Percentiles rank a stretch among this genome's conserved stretches.
Conservation (phyloP, 2,113 vertebrate genomes). For the Chionomys nivalis region DNA sequence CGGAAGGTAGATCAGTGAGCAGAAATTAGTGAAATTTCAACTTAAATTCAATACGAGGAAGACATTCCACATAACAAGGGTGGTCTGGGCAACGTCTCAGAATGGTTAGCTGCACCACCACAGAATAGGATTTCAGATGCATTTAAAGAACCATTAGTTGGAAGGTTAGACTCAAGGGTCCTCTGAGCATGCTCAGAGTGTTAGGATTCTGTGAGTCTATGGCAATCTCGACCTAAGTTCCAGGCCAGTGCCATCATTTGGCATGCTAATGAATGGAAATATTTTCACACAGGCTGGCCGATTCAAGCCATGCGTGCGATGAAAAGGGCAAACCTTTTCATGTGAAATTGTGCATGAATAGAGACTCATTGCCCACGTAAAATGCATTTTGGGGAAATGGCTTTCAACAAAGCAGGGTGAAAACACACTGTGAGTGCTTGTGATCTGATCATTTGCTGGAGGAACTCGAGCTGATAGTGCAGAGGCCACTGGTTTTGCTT, state of each 20-base stretch:
- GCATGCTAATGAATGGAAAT: conserved; percentile 81
- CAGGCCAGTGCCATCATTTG: conserved; percentile 77
- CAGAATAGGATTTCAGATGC: background rate
- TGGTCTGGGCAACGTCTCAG: background rate
- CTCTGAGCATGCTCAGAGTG: conserved; percentile 47
- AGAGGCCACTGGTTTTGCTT: conserved; percentile 52
- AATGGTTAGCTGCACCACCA: background rate
- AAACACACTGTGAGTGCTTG: conserved; percentile 54
- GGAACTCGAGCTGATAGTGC: conserved; percentile 37
- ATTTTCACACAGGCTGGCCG: conserved; percentile 68
- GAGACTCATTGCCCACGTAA: conserved; percentile 76
- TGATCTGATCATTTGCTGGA: conserved; percentile 61
- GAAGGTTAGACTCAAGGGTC: conserved; percentile 4
- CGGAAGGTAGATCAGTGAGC: background rate
- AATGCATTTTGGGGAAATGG: conserved; percentile 72
- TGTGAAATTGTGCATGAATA: conserved; percentile 82
- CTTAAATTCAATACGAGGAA: conserved; percentile 26
- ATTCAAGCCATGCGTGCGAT: conserved; percentile 75
- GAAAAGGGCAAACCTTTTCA: conserved; percentile 81
- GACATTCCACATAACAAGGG: background rate
- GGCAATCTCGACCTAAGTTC: conserved; percentile 46
- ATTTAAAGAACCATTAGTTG: background rate
- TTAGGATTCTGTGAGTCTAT: conserved; percentile 53
- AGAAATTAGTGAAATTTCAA: conserved; percentile 54
- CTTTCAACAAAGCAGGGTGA: conserved; percentile 75